phyloP scores from a whole-genome alignment of 2,888 invertebrate species.

The Euproctis similis region DNA sequence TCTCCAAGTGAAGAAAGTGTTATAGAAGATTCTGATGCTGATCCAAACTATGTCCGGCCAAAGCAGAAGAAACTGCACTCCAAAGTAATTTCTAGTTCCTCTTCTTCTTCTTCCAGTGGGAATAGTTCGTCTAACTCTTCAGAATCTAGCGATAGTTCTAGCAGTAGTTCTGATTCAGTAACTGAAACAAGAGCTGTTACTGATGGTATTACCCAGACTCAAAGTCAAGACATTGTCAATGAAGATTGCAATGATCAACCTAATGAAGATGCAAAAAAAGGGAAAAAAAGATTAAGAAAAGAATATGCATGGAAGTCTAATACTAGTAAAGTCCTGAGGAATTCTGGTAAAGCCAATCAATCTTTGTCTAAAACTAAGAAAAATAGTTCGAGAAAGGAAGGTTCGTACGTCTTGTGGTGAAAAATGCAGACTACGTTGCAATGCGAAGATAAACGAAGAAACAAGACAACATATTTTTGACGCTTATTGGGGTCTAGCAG shows the following conservation, averaged over 20 bases:
- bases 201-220: not conserved
- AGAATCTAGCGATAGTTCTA: not conserved
- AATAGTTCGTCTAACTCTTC: slow-evolving; percentile 1
- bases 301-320: not conserved
- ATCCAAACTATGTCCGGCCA: slow-evolving; percentile 1
- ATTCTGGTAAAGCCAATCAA: not conserved
- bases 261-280: not conserved
- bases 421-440: not conserved
- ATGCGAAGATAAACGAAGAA: not conserved
- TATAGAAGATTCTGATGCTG: slow-evolving; percentile 4
- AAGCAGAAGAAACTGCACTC: not conserved
- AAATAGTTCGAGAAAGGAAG: not conserved
- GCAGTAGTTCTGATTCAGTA: slow-evolving; percentile 2
- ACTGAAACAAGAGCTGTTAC: slow-evolving; percentile 1
- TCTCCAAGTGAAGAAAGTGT: slow-evolving; percentile 3
- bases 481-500: slow-evolving; percentile 1
- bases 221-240: not conserved
- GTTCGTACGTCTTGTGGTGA: not conserved
- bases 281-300: not conserved
- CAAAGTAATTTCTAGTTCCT: slow-evolving; percentile 1
- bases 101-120: slow-evolving; percentile 1
- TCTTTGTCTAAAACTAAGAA: not conserved
- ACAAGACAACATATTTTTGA: slow-evolving; percentile 1
- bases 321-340: not conserved
- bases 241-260: not conserved